A percentile compares a stretch with the other conserved stretches of the same genome.
Conservation (phyloP, 2,113 vertebrate species). For the Candoia aspera region DNA sequence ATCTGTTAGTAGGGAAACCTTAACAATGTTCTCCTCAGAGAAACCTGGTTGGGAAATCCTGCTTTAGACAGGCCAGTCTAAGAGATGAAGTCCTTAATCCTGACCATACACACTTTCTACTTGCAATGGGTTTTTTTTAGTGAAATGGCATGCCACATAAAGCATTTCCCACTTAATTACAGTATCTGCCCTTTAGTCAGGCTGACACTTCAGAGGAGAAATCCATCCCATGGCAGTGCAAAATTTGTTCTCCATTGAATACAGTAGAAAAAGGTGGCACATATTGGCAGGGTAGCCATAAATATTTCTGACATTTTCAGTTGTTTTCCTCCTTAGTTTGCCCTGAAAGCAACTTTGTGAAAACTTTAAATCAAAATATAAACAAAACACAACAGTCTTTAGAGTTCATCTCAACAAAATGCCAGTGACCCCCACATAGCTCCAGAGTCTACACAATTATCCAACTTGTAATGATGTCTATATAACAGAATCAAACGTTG, state of each 20-base stretch:
- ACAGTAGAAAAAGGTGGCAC: not conserved
- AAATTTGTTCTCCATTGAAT: not conserved
- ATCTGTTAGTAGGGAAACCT: too few species aligned
- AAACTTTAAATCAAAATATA: slow-evolving; percentile 9
- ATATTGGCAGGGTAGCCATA: not conserved
- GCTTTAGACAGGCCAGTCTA: not conserved
- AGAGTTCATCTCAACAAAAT: slow-evolving; percentile 9
- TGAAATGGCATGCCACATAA: not conserved
- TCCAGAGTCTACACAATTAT: slow-evolving; percentile 25
- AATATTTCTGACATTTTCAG: slow-evolving; percentile 19
- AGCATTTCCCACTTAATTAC: not conserved
- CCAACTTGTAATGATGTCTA: slow-evolving; percentile 13
- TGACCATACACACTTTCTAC: not conserved
- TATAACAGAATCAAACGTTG: not conserved
- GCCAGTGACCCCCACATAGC: slow-evolving; percentile 34
- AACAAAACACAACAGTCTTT: not conserved
- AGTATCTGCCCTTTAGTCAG: not conserved
- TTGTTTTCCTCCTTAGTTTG: slow-evolving; percentile 36
- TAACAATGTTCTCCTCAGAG: not conserved
- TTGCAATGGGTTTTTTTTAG: not conserved
- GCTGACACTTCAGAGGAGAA: not conserved
- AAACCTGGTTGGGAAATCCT: not conserved
- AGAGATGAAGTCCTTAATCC: not conserved
- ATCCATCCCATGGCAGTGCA: accelerated
- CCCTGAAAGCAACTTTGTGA: not conserved